Percentiles rank a stretch among this genome's conserved stretches.
phyloP scores from a whole-genome alignment of 2,888 invertebrate species.

The Lasioglossum zephyrum region DNA sequence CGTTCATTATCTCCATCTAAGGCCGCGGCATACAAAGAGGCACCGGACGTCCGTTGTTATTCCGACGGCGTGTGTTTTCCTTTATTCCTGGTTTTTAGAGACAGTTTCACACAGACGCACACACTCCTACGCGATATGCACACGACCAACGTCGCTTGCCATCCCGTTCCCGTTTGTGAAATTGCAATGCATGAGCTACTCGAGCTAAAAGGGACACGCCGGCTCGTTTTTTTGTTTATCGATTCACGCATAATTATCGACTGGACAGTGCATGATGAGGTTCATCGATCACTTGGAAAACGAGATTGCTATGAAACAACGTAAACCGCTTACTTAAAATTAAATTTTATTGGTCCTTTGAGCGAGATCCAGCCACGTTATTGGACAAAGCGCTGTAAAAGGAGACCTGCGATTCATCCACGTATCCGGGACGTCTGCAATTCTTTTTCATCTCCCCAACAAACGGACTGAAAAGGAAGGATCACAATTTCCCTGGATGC shows the following conservation, averaged over 20 bases:
- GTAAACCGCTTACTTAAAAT: background rate
- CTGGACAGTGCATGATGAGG: background rate
- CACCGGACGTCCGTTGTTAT: background rate
- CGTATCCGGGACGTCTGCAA: background rate
- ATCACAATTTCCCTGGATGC: background rate
- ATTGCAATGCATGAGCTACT: background rate
- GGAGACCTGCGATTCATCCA: background rate
- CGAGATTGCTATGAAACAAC: background rate
- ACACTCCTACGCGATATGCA: background rate
- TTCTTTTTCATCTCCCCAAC: background rate
- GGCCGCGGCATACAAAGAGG: background rate
- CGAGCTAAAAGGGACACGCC: background rate
- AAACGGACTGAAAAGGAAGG: background rate
- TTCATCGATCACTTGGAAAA: background rate
- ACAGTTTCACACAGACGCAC: background rate
- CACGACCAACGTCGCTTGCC: background rate
- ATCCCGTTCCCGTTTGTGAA: background rate
- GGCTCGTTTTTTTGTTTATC: background rate
- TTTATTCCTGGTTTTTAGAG: background rate
- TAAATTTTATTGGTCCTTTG: background rate
- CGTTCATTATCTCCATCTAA: slow-evolving; percentile 14
- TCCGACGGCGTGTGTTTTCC: background rate
- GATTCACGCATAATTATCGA: background rate
- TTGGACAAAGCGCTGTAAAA: background rate
- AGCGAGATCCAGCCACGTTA: background rate